Percentiles rank a stretch among this genome's conserved stretches.
Conservation (phyloP, 2,888 invertebrate species). For the Scaptodrosophila latifasciaeformis region DNA sequence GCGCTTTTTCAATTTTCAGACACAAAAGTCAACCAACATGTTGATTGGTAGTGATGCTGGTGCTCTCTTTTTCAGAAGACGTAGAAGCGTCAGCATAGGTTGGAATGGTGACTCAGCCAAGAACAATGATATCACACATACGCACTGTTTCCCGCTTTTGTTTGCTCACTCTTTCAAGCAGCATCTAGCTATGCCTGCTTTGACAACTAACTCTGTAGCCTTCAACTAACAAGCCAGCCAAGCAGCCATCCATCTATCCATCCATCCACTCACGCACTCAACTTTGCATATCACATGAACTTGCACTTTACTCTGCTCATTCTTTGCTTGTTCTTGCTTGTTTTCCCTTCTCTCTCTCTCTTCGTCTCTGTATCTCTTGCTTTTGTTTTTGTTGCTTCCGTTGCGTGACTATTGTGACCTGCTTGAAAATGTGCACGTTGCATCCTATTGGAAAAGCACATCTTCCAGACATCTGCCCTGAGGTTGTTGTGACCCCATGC, state of each 20-base stretch:
- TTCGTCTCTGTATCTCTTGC: not conserved
- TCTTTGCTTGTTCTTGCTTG: constrained; percentile 27
- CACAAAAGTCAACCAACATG: constrained; percentile 24
- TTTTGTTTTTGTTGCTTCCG: constrained; percentile 13
- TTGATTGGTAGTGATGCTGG: not conserved
- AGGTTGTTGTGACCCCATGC: too few relatives aligned
- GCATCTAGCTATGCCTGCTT: constrained; percentile 22
- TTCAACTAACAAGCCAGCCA: too few relatives aligned
- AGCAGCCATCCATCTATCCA: not conserved
- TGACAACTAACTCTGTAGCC: not conserved
- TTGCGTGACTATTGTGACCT: constrained; percentile 23
- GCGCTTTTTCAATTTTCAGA: constrained; percentile 27
- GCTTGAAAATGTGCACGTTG: too few relatives aligned
- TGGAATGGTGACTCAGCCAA: too few relatives aligned
- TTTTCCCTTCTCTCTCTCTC: not conserved
- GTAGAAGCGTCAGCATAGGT: too few relatives aligned
- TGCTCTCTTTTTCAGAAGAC: not conserved
- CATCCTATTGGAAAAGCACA: too few relatives aligned
- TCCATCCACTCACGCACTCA: constrained; percentile 21
- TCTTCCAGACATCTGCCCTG: too few relatives aligned
- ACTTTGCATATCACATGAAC: constrained; percentile 65
- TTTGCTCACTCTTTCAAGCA: constrained; percentile 19
- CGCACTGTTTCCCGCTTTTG: constrained; percentile 41
- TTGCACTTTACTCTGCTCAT: constrained; percentile 52
- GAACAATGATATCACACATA: constrained; percentile 27